Conservation (phyloP, 1,140 invertebrate species). For the Lucilia cuprina region DNA sequence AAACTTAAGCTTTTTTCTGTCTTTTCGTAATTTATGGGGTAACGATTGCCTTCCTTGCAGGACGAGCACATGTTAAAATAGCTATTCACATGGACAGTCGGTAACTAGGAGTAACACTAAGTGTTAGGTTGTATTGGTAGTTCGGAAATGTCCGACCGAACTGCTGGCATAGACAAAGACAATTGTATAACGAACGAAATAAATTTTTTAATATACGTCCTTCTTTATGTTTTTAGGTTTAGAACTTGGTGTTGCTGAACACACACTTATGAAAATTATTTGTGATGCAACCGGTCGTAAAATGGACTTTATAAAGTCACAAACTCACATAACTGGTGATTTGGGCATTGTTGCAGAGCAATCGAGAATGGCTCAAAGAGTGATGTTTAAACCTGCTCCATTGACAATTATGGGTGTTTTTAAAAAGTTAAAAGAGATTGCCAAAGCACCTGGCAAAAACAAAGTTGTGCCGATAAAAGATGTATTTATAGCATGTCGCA, state of each 20-base stretch:
- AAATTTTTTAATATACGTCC: background rate
- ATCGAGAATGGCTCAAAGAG: constrained; percentile 87
- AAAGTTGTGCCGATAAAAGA: constrained; percentile 88
- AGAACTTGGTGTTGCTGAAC: constrained; percentile 93
- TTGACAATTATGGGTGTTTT: constrained; percentile 79
- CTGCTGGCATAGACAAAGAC: too few species aligned
- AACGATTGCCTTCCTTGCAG: too few species aligned
- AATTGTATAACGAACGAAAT: too few species aligned
- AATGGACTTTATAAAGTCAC: constrained; percentile 84
- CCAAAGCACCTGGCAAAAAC: constrained; percentile 78
- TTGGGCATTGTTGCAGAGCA: constrained; percentile 92
- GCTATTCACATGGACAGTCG: too few species aligned
- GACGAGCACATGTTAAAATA: too few species aligned
- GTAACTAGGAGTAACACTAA: too few species aligned
- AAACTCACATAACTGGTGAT: constrained; percentile 84
- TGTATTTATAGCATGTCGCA: constrained; percentile 92
- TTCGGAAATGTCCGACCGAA: too few species aligned
- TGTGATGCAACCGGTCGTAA: constrained; percentile 90
- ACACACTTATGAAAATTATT: constrained; percentile 92
- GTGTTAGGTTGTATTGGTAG: too few species aligned
- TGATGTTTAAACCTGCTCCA: constrained; percentile 81
- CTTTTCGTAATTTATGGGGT: too few species aligned
- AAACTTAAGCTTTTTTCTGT: too few species aligned
- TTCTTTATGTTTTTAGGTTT: constrained; percentile 66
- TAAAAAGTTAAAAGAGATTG: constrained; percentile 88